Conservation (phyloP, 2,113 vertebrate genomes). For the Symphodus melops region DNA sequence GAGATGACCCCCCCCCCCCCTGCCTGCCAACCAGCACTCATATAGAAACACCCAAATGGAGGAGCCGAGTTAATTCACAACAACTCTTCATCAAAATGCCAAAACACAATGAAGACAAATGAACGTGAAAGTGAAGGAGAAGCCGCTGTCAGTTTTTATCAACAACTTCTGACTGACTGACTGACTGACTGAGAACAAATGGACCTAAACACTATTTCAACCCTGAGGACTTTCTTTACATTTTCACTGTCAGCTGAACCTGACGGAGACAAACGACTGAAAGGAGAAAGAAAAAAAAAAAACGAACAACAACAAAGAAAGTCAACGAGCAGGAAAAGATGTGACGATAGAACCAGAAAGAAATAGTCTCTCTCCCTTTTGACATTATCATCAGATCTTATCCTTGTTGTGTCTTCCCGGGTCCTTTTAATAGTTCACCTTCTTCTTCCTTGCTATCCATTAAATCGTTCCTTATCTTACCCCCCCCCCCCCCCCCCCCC, state of each 20-base stretch:
- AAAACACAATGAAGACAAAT: not conserved
- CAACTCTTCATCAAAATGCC: constrained; percentile 15
- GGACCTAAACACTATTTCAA: not conserved
- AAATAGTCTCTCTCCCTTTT: not conserved
- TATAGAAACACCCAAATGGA: not conserved
- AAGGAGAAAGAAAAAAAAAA: too few relatives aligned
- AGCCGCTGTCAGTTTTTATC: not conserved
- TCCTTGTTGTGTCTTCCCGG: not conserved
- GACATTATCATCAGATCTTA: not conserved
- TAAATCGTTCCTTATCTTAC: not conserved
- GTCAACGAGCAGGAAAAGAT: not conserved
- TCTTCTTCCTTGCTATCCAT: not conserved
- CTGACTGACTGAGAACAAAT: not conserved
- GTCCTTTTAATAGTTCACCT: not conserved
- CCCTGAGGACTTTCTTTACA: not conserved
- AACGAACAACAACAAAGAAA: too few relatives aligned
- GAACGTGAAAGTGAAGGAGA: not conserved
- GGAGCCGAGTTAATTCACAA: not conserved
- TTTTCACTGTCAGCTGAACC: constrained; percentile 13
- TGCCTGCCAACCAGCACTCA: constrained; percentile 12
- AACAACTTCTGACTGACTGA: constrained; percentile 9
- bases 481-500: too few relatives aligned
- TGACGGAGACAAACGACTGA: constrained; percentile 9
- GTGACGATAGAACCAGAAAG: not conserved
- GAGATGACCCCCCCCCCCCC: too few relatives aligned